A percentile compares a stretch with the other conserved stretches of the same genome.
phyloP scores from a whole-genome alignment of 2,888 invertebrate species.

The Buathra laborator region DNA sequence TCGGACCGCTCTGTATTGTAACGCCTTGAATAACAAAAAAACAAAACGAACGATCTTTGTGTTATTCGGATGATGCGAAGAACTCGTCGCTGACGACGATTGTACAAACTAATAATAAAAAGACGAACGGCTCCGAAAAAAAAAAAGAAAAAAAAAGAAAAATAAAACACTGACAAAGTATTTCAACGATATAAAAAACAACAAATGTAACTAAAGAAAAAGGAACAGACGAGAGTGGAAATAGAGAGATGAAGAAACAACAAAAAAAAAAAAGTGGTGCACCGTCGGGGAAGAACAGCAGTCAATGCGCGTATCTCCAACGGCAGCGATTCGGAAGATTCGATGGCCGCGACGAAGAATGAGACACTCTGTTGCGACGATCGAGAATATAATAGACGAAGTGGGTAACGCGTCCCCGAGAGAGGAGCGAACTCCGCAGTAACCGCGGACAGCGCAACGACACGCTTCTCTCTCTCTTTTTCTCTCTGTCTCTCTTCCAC shows the following conservation, averaged over 20 bases:
- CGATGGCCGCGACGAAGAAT: slow-evolving; percentile 23
- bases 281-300: slow-evolving; percentile 45
- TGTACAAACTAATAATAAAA: slow-evolving; percentile 26
- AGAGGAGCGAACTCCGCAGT: not conserved
- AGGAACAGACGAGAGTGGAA: not conserved
- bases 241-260: not conserved
- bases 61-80: slow-evolving; percentile 36
- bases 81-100: slow-evolving; percentile 8
- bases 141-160: slow-evolving; percentile 29
- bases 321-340: slow-evolving; percentile 60
- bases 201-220: not conserved
- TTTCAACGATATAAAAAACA: not conserved
- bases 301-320: slow-evolving; percentile 47
- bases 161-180: slow-evolving; percentile 1
- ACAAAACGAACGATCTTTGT: slow-evolving; percentile 14
- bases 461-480: not conserved
- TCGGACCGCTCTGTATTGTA: slow-evolving; percentile 83
- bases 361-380: not conserved
- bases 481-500: not conserved
- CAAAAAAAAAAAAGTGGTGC: slow-evolving; percentile 22
- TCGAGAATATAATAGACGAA: slow-evolving; percentile 12
- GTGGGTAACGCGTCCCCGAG: not conserved
- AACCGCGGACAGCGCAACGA: slow-evolving; percentile 2
- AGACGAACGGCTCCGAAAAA: not conserved
- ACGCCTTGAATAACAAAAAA: slow-evolving; percentile 78